Evolutionary conservation across 2,888 invertebrate genomes (phyloP).

Genomic region (Nomada lathburiana): DNA sequence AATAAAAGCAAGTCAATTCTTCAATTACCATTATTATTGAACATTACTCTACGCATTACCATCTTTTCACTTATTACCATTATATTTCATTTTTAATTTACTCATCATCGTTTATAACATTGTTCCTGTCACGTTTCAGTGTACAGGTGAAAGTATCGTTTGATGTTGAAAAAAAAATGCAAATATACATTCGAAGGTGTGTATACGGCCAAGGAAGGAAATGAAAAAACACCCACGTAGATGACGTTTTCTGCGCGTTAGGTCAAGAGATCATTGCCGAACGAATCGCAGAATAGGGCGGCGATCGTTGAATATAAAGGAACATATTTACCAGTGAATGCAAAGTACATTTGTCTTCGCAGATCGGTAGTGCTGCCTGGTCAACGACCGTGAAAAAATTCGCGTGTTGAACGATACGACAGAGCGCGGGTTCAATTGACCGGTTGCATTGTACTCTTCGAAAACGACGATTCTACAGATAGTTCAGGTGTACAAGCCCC

Average conservation of each 20-base stretch:
- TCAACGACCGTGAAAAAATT: constrained; percentile 66
- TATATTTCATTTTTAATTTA: no score
- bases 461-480: constrained; percentile 4
- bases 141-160: no score
- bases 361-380: constrained; percentile 47
- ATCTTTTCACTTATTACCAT: no score
- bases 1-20: no score
- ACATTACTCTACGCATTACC: no score
- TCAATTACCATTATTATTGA: no score
- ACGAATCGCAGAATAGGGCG: constrained; percentile 10
- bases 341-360: constrained; percentile 56
- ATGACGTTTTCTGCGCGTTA: neutral
- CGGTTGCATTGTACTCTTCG: constrained; percentile 5
- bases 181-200: neutral
- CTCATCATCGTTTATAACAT: no score
- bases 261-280: constrained; percentile 10
- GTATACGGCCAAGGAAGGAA: neutral
- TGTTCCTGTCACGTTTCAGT: no score
- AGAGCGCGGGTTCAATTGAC: constrained; percentile 33
- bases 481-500: constrained; percentile 3
- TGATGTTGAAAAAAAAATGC: no score
- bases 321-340: constrained; percentile 49
- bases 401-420: constrained; percentile 41
- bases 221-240: neutral
- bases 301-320: constrained; percentile 37